Percentiles rank a stretch among this genome's conserved stretches.
These are phyloP conservation scores for Balearica regulorum DNA, from an alignment of 2,797 vertebrate genomes.

Conservation along the genomic window DNA sequence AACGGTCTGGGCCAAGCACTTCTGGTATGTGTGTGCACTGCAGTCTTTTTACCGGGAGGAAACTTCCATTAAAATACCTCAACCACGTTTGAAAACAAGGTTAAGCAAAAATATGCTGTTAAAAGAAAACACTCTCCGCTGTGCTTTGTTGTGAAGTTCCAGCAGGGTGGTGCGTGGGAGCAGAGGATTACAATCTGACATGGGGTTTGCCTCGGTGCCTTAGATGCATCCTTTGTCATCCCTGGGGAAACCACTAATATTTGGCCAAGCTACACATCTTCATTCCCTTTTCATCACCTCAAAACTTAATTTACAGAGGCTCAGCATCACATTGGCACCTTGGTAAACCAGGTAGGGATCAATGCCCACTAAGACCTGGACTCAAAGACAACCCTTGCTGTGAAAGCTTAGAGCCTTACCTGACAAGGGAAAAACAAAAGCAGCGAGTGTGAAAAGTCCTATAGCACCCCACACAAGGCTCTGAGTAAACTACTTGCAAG, in stretches of 20 bases:
- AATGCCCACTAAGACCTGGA: rapidly evolving
- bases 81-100: background rate
- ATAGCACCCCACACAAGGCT: background rate
- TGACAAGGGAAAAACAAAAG: background rate
- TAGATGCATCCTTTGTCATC: background rate
- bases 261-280: background rate
- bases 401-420: background rate
- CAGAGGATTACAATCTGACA: background rate
- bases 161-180: background rate
- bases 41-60: background rate
- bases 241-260: background rate
- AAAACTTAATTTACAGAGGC: background rate
- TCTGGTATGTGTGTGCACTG: background rate
- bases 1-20: background rate
- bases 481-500: background rate
- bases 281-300: background rate
- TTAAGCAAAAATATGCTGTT: background rate
- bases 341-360: background rate
- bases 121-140: background rate
- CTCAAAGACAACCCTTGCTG: background rate
- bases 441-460: background rate
- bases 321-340: background rate
- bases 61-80: slow-evolving; percentile 46
- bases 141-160: background rate
- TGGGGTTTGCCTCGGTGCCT: background rate